These are phyloP conservation scores for Pristis pectinata DNA, from an alignment of 2,797 vertebrate species.

Conservation along the genomic window DNA sequence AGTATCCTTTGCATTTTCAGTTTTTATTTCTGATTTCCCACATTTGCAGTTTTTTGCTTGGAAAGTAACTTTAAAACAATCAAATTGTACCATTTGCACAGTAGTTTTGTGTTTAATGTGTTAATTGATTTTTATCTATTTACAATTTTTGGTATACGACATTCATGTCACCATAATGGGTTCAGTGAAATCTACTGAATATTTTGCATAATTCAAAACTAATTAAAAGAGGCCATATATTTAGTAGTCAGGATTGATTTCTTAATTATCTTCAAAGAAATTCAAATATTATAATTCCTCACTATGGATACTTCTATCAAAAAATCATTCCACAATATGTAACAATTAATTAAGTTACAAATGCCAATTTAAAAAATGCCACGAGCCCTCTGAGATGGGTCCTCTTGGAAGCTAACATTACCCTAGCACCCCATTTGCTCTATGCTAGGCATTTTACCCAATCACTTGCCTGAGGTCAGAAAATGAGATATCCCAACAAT, in stretches of 20 bases:
- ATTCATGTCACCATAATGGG: neutral
- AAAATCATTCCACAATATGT: neutral
- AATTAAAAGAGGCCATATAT: neutral
- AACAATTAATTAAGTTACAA: neutral
- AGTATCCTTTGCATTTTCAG: no score
- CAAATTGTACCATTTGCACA: no score
- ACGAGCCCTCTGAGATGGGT: neutral
- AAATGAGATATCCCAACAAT: neutral
- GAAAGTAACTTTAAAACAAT: neutral
- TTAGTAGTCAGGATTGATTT: neutral
- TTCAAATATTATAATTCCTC: neutral
- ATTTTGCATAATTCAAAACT: slow-evolving; percentile 1
- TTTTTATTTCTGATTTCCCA: no score
- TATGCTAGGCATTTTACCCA: neutral
- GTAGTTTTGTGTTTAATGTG: neutral
- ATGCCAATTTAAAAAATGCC: neutral
- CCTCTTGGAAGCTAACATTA: no score
- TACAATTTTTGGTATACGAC: neutral
- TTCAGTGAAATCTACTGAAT: neutral
- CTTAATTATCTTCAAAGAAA: neutral
- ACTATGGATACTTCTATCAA: neutral
- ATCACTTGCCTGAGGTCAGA: neutral
- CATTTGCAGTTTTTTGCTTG: no score
- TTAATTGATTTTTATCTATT: neutral
- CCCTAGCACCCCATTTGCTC: neutral